Base-by-base conservation (phyloP, 2,797 vertebrate species). In the Rhinichthys osculus region DNA sequence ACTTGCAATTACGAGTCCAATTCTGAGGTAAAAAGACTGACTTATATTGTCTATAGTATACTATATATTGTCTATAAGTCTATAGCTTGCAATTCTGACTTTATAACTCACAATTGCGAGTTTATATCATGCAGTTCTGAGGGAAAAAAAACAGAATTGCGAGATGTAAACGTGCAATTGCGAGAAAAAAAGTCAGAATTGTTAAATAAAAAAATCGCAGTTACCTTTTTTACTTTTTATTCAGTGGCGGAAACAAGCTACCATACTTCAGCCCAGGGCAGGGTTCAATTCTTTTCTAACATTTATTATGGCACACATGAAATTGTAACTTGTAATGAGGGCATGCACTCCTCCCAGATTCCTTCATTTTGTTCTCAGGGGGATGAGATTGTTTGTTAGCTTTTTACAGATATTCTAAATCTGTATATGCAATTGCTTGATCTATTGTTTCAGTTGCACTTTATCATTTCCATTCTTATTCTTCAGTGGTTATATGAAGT, bases 361-460 rank as follows among this genome's bases (percentile, higher is more conserved):
- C 35, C 71, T 66, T 30, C 23, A 50, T 74, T 44, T 50, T 50
- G 16, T 64, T 44, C 52, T 64, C 21, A 50, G 5, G 27, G 27
- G 19, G 71, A 50, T 35, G 40, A 33, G n/a, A 62, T 30, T 35
- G n/a, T 44, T 21, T n/a, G 6, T 59, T 42, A 9, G 17, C 4
- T 35, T 47, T 44, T 17, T 70, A 19, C 10, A 59, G 6, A 82
- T 42, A 30, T 71, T 57, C 35, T 30, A 23, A 73, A 73, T 30
- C 7, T 82, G 40, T 47, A 47, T 35, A 62, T n/a, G 79, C 66
- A 57, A 70, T 81, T 70, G 21, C 6, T 57, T 57, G 17, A 64
- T n/a, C 38, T 47, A 5, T 21, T 44, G 52, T 82, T 44, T 62
- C 27, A 44, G 14, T 47, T 47, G 40, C 19, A 14, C 11, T 73